Evolutionary conservation across 2,797 vertebrate species (phyloP), one percentile per base, ranked within the genome.

Genomic region (Clarias platycephalus): DNA sequence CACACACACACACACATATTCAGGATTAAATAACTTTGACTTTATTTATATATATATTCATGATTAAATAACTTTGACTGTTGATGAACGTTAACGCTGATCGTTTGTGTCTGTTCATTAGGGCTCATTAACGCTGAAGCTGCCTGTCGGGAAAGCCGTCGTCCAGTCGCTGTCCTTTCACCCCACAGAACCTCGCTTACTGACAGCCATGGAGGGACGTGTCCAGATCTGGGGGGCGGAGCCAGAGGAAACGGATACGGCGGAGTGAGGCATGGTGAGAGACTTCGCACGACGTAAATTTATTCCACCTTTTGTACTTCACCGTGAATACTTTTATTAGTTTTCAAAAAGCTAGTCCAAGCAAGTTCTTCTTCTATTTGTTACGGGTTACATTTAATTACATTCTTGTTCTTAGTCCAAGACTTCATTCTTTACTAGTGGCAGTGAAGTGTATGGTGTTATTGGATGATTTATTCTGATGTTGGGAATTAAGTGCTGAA

Each of bases 131-230:
- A 91, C 91, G 0, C 86, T 96, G 89, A 95, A 94, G 82, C 91
- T 99, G 84, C 91, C 93, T 0, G 96, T 98, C 80, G 96, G 97
- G 6, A 94, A 92, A 1, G 90, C 94, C 0, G 96, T 96, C 0
- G 96, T 99, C 37, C 97, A 98, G 88, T 98, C 97, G 0, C 82
- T 99, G 86, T 93, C 96, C 77, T 97, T 96, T 92, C 98, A 98
- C 86, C 98, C 96, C 0, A 89, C 91, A 0, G 95, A 97, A 89
- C 90, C 97, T 81, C 89, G 91, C 84, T 94, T 98, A 81, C 94
- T 98, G 37, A 95, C 95, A 0, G 94, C 97, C 84, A 94, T 93
- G 34, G 95, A 96, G 87, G 96, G 96, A 40, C 90, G 86, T 1
- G 86, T 98, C 76, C 96, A 97, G 81, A 93, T 97, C 76, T 99